Base-by-base conservation (phyloP, 2,888 invertebrate species). In the Dorcus hopei region DNA sequence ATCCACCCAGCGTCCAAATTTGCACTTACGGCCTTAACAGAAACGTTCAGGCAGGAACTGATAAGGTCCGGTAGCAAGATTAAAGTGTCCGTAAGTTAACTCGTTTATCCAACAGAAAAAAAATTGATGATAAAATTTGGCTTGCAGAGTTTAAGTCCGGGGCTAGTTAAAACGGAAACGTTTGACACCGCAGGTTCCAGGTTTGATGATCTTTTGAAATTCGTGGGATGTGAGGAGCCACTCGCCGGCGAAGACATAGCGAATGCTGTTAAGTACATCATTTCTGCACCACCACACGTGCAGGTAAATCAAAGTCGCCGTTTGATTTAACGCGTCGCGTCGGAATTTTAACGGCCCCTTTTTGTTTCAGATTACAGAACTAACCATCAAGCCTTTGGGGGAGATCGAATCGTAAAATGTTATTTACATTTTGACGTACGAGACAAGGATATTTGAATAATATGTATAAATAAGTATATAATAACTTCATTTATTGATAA, bases 11-110 rank as follows among this genome's bases (percentile, higher is more conserved):
- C 66, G 9, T 62, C 64, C 0, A 68, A 68, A 52, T 54, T 56
- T 54, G 66, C 65, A 3, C 58, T 68, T n/a, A 66, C 61, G n/a
- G 61, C 60, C n/a, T 49, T 68, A 51, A 67, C 63, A 2, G 66
- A 68, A 53, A 58, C 58, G 9, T 43, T 68, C 6, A 51, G 65
- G 11, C 58, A 63, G 11, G 67, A 68, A 56, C 38, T 68, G 41
- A 52, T 50, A 1, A 40, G 38, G n/a, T 26, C 40, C 16, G 52
- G 61, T 14, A 49, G 54, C 26, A 63, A 64, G 19, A 58, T 64
- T 43, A 62, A 60, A 43, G 49, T 58, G 3, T 61, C 59, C 11
- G 61, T 61, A 55, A 58, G 58, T 49, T 39, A 0, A 39, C 48
- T 38, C 11, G 9, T 45, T 7, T 7, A 33, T 4, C 26, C 26